Evolutionary conservation across 1,140 invertebrate genomes (phyloP), one percentile per base, ranked within the genome.

Genomic region (Mercenaria mercenaria): DNA sequence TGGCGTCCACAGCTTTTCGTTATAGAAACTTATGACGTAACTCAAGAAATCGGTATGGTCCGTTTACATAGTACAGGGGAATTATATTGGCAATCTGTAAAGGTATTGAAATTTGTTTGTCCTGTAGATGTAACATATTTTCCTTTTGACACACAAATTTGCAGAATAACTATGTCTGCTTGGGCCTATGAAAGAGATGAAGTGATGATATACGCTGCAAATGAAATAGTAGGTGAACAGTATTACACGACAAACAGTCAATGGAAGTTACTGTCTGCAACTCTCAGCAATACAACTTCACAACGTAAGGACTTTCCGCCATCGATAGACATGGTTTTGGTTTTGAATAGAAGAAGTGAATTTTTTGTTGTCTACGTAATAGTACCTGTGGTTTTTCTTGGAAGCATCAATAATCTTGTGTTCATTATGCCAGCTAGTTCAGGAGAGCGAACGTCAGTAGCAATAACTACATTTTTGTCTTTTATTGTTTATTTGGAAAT

Each of bases 401-500:
- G 96, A 0, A 93, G 95, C 10, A 93, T 97, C 11, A 97, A 96
- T 20, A 95, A 97, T 15, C 94, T 97, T 0, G 96, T 97, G 26
- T 97, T 97, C 94, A 96, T 96, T 91, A 94, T 97, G 77, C 97
- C 97, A 10, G 96, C 97, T 0, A 96, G 97, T 88, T 96, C 96
- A 10, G 97, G 97, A 0, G 97, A 97, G 92, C 96, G 97, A 90
- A 96, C 97, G 59, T 96, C 96, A 4, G 95, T 97, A 23, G 96
- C 97, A 37, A 94, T 97, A 43, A 97, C 97, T 8, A 96, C 97
- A 4, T 94, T 97, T 6, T 93, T 97, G 20, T 96, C 97, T 10
- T 97, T 97, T 91, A 96, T 96, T 69, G 96, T 97, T 26, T 97
- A 97, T 92, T 96, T 97, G 95, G 92, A 97, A 74, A 96, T 96